phyloP scores from a whole-genome alignment of 1,140 invertebrate species.

The Drosophila pseudoobscura region DNA sequence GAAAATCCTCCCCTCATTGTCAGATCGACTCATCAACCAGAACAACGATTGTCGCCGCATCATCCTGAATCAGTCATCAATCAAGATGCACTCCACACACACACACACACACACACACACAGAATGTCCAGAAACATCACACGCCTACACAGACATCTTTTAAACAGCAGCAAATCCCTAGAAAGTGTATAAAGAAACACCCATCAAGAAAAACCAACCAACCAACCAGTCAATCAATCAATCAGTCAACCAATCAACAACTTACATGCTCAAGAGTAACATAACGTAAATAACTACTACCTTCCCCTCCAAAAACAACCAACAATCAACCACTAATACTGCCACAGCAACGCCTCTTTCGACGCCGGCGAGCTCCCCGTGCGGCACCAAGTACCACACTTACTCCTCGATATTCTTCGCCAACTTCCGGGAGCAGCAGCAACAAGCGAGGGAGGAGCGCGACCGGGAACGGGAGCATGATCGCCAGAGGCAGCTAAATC shows the following conservation, averaged over 20 bases:
- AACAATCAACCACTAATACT: conserved; percentile 45
- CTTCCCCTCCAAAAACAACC: conserved; percentile 62
- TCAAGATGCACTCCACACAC: conserved; percentile 40
- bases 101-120: conserved; percentile 19
- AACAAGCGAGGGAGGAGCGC: conserved; percentile 67
- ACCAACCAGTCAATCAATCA: conserved; percentile 11
- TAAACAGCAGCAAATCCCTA: conserved; percentile 68
- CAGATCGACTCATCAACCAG: conserved; percentile 54
- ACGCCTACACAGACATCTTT: conserved; percentile 36
- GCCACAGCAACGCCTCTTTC: conserved; percentile 79
- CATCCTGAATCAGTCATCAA: conserved; percentile 45
- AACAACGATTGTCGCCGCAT: conserved; percentile 50
- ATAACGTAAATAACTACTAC: conserved; percentile 82
- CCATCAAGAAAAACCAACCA: conserved; percentile 61
- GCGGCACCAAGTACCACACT: conserved; percentile 80
- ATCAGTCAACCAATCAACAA: conserved; percentile 38
- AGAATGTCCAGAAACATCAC: conserved; percentile 28
- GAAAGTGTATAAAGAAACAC: conserved; percentile 75
- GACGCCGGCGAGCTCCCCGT: conserved; percentile 77
- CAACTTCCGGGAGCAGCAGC: conserved; percentile 77
- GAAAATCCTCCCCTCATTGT: conserved; percentile 37
- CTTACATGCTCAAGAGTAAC: conserved; percentile 75
- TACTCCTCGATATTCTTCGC: conserved; percentile 82
- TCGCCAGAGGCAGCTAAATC: conserved; percentile 63
- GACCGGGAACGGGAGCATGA: conserved; percentile 63